phyloP scores from a whole-genome alignment of 53 echinoderm and acorn worm genomes.

The Astropecten irregularis region DNA sequence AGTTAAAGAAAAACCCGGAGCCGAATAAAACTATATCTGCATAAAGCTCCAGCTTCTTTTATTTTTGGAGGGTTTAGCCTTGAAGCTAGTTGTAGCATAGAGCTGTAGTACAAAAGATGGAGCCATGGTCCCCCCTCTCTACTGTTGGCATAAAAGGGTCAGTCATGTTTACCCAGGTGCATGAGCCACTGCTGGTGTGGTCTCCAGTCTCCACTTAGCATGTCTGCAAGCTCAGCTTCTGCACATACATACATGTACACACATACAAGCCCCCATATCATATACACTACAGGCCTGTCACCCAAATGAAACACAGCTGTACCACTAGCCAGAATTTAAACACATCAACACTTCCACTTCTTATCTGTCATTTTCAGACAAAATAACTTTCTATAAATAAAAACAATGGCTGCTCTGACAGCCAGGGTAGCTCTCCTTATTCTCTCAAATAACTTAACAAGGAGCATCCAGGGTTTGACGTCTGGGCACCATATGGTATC shows the following conservation, averaged over 20 bases:
- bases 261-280: neutral
- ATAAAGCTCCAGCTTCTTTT: too few species aligned
- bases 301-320: conserved; percentile 39
- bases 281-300: neutral
- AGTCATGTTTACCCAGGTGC: conserved; percentile 54
- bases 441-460: too few species aligned
- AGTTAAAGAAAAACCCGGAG: too few species aligned
- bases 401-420: neutral
- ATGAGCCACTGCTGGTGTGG: neutral
- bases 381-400: neutral
- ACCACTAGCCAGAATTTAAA: too few species aligned
- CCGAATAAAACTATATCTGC: too few species aligned
- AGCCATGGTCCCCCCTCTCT: too few species aligned
- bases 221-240: too few species aligned
- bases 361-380: conserved; percentile 37
- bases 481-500: too few species aligned
- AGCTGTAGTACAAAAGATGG: too few species aligned
- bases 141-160: conserved; percentile 34
- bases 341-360: conserved; percentile 39
- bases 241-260: too few species aligned
- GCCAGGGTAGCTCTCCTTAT: neutral
- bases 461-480: too few species aligned
- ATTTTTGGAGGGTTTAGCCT: too few species aligned
- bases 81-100: conserved; percentile 18
- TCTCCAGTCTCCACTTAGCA: neutral